Conservation (phyloP, 2,888 invertebrate genomes). For the Stenodera caucasica region DNA sequence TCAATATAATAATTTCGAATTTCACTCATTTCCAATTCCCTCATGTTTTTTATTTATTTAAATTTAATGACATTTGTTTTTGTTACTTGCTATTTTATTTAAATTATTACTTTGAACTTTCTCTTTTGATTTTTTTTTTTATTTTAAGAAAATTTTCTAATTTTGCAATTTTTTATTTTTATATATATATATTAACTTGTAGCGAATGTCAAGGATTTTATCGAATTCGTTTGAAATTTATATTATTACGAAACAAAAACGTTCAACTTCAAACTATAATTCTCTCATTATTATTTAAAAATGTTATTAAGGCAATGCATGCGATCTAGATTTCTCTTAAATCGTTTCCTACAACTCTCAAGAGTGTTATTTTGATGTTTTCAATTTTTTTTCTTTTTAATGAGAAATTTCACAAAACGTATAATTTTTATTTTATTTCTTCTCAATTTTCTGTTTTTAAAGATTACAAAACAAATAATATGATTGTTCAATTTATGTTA, state of each 20-base stretch:
- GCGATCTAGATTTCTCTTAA: not conserved
- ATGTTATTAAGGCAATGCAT: not conserved
- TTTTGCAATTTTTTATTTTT: not conserved
- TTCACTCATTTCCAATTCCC: not conserved
- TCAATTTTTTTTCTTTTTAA: not conserved
- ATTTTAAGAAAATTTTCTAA: not conserved
- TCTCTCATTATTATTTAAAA: too few species aligned
- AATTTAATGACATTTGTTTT: not conserved
- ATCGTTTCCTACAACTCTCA: not conserved
- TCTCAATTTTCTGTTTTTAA: too few species aligned
- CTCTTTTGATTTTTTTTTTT: not conserved
- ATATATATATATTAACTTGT: too few species aligned
- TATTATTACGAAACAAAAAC: too few species aligned
- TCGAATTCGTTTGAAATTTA: too few species aligned
- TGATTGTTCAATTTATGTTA: too few species aligned
- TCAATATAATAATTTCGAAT: too few species aligned
- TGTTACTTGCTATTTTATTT: not conserved
- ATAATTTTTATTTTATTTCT: too few species aligned
- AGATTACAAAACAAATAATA: too few species aligned
- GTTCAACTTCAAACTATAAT: too few species aligned
- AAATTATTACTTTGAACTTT: constrained; percentile 3
- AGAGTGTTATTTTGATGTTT: not conserved
- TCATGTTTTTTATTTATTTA: not conserved
- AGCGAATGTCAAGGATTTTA: too few species aligned
- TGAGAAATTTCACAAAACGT: too few species aligned